Conservation (phyloP, 2,113 vertebrate genomes). For the Gymnarchus niloticus region DNA sequence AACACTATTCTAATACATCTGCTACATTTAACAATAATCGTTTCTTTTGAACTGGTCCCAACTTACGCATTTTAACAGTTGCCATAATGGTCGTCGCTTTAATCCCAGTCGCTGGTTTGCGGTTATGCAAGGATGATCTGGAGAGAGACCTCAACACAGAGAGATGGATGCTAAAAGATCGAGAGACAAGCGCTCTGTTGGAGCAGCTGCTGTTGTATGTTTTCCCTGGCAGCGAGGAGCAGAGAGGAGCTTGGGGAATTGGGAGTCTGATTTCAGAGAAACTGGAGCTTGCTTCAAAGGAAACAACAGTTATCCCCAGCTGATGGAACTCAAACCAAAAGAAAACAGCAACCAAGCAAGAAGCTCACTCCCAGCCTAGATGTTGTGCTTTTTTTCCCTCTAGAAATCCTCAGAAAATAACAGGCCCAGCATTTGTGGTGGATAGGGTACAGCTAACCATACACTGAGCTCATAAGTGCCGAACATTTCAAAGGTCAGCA, state of each 20-base stretch:
- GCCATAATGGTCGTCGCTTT: background rate
- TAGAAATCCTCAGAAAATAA: constrained; percentile 45
- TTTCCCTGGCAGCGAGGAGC: constrained; percentile 64
- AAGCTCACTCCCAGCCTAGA: constrained; percentile 46
- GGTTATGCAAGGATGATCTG: constrained; percentile 48
- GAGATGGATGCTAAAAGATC: constrained; percentile 1
- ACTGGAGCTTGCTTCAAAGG: constrained; percentile 71
- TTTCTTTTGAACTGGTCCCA: background rate
- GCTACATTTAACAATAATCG: background rate
- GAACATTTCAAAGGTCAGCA: background rate
- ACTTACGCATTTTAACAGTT: background rate
- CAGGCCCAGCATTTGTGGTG: constrained; percentile 13
- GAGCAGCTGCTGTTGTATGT: constrained; percentile 65
- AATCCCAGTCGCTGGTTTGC: constrained; percentile 9
- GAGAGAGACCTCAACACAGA: background rate
- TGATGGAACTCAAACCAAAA: constrained; percentile 64
- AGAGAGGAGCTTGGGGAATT: constrained; percentile 62
- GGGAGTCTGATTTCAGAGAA: constrained; percentile 71
- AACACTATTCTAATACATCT: background rate
- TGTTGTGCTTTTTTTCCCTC: constrained; percentile 30
- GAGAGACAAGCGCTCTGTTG: constrained; percentile 52
- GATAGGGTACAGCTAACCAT: background rate
- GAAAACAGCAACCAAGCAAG: constrained; percentile 67
- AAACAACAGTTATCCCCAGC: constrained; percentile 60
- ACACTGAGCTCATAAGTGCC: background rate